Conservation (phyloP, 2,888 invertebrate species). For the Hybos culiciformis region DNA sequence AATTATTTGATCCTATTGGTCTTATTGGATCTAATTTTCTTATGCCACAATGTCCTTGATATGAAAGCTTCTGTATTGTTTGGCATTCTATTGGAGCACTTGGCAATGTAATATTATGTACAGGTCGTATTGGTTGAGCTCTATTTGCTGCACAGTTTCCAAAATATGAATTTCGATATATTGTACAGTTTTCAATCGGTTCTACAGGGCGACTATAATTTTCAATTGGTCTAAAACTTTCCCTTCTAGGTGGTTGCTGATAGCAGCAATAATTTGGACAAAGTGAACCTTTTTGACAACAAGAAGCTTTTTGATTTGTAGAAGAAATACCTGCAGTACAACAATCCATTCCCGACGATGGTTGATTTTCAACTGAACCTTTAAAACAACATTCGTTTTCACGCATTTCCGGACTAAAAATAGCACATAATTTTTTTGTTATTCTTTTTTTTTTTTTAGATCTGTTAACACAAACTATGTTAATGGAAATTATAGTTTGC, state of each 20-base stretch:
- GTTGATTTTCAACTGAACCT: neutral
- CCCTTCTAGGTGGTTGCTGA: conserved; percentile 27
- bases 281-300: too few species aligned
- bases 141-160: conserved; percentile 33
- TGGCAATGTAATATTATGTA: conserved; percentile 36
- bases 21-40: conserved; percentile 24
- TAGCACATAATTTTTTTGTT: too few species aligned
- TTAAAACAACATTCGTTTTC: neutral
- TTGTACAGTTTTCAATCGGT: conserved; percentile 45
- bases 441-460: too few species aligned
- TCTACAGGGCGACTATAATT: conserved; percentile 42
- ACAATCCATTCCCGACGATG: too few species aligned
- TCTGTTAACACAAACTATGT: too few species aligned
- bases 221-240: conserved; percentile 24
- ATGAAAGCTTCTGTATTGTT: conserved; percentile 38
- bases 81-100: conserved; percentile 41
- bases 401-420: too few species aligned
- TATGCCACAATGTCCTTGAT: conserved; percentile 24
- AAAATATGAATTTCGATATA: conserved; percentile 50
- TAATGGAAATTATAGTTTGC: too few species aligned
- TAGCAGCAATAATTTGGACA: conserved; percentile 28
- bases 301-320: conserved; percentile 15
- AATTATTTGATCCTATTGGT: conserved; percentile 23
- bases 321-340: neutral
- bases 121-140: conserved; percentile 36